Evolutionary conservation across 2,113 vertebrate species (phyloP).

Genomic region (Gadus macrocephalus): DNA sequence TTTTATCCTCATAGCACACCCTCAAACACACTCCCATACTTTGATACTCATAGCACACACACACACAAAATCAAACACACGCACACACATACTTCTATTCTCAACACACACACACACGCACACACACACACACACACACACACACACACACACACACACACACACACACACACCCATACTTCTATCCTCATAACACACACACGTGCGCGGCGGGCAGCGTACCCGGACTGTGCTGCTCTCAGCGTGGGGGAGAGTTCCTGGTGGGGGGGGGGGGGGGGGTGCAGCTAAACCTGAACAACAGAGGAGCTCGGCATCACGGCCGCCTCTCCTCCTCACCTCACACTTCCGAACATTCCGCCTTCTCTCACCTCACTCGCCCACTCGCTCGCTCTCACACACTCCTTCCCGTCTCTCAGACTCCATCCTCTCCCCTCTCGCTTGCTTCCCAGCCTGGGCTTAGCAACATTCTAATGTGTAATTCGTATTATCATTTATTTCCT

Average conservation of each 20-base stretch:
- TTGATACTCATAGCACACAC: too few relatives aligned
- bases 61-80: constrained; percentile 6
- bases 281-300: too few relatives aligned
- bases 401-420: background rate
- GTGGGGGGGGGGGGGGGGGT: background rate
- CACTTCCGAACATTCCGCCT: constrained; percentile 17
- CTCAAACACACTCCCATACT: too few relatives aligned
- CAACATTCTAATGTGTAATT: too few relatives aligned
- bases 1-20: constrained; percentile 13
- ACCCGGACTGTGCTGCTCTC: too few relatives aligned
- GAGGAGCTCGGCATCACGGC: background rate
- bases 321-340: constrained; percentile 12
- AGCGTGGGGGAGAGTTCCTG: too few relatives aligned
- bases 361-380: constrained; percentile 31
- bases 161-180: constrained; percentile 10
- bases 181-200: too few relatives aligned
- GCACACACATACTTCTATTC: too few relatives aligned
- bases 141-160: constrained; percentile 23
- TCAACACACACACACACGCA: background rate
- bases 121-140: constrained; percentile 16
- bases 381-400: constrained; percentile 2
- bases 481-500: too few relatives aligned
- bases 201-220: background rate
- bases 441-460: too few relatives aligned
- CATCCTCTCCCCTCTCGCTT: too few relatives aligned